These are phyloP conservation scores for Thelaira solivaga DNA, from an alignment of 2,888 invertebrate genomes.

Conservation along the genomic window DNA sequence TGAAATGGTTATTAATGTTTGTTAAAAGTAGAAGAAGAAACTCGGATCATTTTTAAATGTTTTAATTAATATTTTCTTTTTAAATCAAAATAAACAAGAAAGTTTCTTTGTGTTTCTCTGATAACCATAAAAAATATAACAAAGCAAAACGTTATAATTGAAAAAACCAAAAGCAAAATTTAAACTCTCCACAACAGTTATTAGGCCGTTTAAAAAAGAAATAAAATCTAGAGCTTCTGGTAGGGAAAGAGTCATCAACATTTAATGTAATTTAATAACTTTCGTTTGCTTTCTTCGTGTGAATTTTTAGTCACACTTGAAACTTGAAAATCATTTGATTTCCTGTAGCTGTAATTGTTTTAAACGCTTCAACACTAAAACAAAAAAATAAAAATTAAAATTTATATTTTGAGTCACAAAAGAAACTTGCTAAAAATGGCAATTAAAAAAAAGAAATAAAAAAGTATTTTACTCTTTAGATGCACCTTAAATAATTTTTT, in stretches of 20 bases:
- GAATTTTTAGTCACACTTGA: conserved; percentile 9
- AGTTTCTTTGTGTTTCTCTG: too few species aligned
- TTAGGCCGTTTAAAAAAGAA: too few species aligned
- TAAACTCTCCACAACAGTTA: too few species aligned
- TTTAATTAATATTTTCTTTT: too few species aligned
- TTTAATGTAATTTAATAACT: conserved; percentile 35
- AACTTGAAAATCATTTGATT: background rate
- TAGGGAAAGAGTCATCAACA: background rate
- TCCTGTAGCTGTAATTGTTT: background rate
- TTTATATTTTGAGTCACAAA: conserved; percentile 10
- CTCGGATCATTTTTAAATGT: too few species aligned
- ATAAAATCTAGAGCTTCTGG: too few species aligned
- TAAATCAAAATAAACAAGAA: too few species aligned
- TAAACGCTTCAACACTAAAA: background rate
- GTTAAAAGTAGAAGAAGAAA: background rate
- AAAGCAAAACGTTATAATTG: background rate
- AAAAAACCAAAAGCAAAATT: too few species aligned
- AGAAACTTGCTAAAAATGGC: background rate
- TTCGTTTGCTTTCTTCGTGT: conserved; percentile 50
- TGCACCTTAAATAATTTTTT: conserved; percentile 41
- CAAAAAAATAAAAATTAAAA: conserved; percentile 11
- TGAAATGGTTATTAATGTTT: background rate
- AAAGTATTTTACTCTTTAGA: conserved; percentile 3
- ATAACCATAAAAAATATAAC: too few species aligned
- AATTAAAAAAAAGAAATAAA: conserved; percentile 18